These are phyloP conservation scores for Garrulus glandarius DNA, from an alignment of 2,797 vertebrate species.

Conservation along the genomic window DNA sequence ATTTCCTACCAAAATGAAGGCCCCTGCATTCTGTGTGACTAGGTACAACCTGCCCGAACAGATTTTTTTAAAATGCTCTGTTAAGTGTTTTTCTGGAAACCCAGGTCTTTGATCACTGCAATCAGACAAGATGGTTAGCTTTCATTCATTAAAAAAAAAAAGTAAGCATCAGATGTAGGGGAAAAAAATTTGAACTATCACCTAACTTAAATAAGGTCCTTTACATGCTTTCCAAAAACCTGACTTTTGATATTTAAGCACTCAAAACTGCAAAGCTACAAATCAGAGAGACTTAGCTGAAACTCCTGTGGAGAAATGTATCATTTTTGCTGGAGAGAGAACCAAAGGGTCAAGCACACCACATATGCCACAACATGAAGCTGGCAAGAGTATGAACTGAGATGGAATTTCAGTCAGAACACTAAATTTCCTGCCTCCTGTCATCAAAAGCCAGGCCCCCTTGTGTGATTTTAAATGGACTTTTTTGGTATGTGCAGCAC, in stretches of 20 bases:
- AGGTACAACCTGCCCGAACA: background rate
- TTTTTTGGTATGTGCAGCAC: slow-evolving; percentile 2
- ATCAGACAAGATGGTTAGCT: background rate
- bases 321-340: background rate
- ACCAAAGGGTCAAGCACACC: background rate
- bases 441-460: background rate
- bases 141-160: background rate
- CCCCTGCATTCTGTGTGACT: background rate
- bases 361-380: background rate
- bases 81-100: background rate
- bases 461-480: slow-evolving; percentile 40
- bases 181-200: background rate
- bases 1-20: background rate
- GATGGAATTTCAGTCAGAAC: slow-evolving; percentile 42
- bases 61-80: background rate
- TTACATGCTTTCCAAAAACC: background rate
- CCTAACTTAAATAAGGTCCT: background rate
- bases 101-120: background rate
- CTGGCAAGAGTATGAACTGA: background rate
- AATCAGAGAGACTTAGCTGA: background rate
- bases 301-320: slow-evolving; percentile 10
- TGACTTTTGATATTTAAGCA: background rate
- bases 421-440: slow-evolving; percentile 40
- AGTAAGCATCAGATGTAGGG: background rate
- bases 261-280: background rate